Conservation (phyloP, 1,140 invertebrate genomes). For the Helicoverpa armigera region DNA sequence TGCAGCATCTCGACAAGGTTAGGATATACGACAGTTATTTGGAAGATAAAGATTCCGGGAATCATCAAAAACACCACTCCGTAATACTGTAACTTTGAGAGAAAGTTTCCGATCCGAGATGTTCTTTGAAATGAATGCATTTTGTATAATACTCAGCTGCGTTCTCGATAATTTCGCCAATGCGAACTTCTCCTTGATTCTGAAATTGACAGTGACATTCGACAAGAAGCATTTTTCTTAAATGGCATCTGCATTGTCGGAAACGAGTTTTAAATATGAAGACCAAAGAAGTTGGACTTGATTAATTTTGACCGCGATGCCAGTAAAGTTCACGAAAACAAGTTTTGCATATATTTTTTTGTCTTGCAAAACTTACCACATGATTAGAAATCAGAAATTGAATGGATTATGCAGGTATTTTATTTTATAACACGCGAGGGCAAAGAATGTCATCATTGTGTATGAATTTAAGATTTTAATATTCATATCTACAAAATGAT, state of each 20-base stretch:
- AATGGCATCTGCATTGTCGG: constrained; percentile 37
- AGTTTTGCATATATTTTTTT: not conserved
- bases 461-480: not conserved
- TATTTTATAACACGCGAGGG: too few relatives aligned
- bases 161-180: not conserved
- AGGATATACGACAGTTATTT: constrained; percentile 68
- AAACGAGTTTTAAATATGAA: constrained; percentile 43
- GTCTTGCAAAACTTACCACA: not conserved
- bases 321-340: constrained; percentile 16
- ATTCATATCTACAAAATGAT: not conserved
- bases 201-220: constrained; percentile 42
- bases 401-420: too few relatives aligned
- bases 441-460: not conserved
- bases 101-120: constrained; percentile 30
- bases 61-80: constrained; percentile 62
- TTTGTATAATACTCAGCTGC: not conserved
- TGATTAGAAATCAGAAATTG: not conserved
- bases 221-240: not conserved
- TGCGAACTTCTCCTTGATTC: not conserved
- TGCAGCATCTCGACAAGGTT: constrained; percentile 60
- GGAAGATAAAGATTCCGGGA: constrained; percentile 71
- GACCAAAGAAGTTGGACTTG: constrained; percentile 30
- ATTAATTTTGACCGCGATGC: constrained; percentile 15
- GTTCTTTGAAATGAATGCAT: not conserved
- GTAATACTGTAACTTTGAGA: constrained; percentile 64